phyloP scores from a whole-genome alignment of 2,888 invertebrate genomes.

The Hesperia comma region DNA sequence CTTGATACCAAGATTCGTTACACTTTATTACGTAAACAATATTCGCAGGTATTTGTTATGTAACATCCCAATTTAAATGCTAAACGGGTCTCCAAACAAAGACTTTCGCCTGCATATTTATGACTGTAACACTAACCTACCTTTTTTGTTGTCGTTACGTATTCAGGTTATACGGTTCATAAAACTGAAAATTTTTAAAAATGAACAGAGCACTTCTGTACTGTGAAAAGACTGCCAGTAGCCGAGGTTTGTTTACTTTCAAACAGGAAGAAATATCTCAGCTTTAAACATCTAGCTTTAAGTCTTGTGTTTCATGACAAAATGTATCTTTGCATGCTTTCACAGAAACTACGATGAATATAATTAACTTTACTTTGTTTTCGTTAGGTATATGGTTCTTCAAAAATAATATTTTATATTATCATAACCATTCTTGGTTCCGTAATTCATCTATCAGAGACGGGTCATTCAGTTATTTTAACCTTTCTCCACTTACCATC shows the following conservation, averaged over 20 bases:
- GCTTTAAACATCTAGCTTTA: too few species aligned
- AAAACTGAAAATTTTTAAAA: too few species aligned
- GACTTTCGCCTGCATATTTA: constrained; percentile 33
- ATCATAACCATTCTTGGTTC: background rate
- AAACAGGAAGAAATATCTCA: too few species aligned
- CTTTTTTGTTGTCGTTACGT: constrained; percentile 28
- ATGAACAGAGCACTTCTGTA: background rate
- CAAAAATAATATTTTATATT: background rate
- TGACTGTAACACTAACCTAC: constrained; percentile 34
- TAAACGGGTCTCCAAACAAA: constrained; percentile 22
- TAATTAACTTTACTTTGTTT: background rate
- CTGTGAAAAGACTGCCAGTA: too few species aligned
- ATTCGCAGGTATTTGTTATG: constrained; percentile 13
- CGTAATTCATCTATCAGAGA: background rate
- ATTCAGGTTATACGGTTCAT: constrained; percentile 7
- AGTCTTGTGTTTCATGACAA: too few species aligned
- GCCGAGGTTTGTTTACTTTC: too few species aligned
- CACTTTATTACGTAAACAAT: constrained; percentile 23
- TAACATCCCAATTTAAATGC: constrained; percentile 27
- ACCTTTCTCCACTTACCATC: background rate
- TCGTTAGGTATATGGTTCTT: background rate
- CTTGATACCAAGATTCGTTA: constrained; percentile 1
- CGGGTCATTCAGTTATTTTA: background rate
- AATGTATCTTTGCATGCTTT: too few species aligned
- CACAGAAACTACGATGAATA: too few species aligned